These are phyloP conservation scores for Ennomos quercinarius DNA, from an alignment of 2,888 invertebrate genomes.

Conservation along the genomic window DNA sequence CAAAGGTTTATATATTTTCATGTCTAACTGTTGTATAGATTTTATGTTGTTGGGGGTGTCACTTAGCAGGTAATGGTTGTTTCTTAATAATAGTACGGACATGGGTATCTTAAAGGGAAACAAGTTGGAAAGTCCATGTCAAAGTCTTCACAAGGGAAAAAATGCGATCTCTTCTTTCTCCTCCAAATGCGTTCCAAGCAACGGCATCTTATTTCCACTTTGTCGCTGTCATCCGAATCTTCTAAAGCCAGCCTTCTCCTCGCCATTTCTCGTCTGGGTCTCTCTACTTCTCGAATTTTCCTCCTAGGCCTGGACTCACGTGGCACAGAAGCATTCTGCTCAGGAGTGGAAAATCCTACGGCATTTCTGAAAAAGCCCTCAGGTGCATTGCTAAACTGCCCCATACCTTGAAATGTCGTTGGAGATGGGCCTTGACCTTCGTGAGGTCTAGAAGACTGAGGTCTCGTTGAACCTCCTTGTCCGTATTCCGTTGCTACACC, in stretches of 20 bases:
- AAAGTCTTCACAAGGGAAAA: constrained; percentile 30
- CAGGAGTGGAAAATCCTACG: constrained; percentile 45
- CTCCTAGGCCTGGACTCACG: constrained; percentile 31
- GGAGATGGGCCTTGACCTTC: constrained; percentile 2
- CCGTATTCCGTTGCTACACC: constrained; percentile 13
- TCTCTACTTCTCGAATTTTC: constrained; percentile 30
- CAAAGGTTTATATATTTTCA: too few species aligned
- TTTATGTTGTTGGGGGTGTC: too few species aligned
- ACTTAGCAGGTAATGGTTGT: too few species aligned
- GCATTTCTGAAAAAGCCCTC: constrained; percentile 23
- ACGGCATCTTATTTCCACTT: constrained; percentile 34
- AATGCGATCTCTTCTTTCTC: constrained; percentile 30
- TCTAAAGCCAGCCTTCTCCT: constrained; percentile 41
- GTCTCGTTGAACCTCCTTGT: constrained; percentile 14
- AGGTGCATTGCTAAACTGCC: constrained; percentile 6
- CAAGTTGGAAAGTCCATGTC: constrained; percentile 38
- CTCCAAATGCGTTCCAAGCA: constrained; percentile 46
- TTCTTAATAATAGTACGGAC: constrained; percentile 42
- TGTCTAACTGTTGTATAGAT: too few species aligned
- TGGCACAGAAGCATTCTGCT: constrained; percentile 16
- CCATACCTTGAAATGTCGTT: background rate
- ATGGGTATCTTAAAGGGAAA: constrained; percentile 36
- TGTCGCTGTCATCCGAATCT: constrained; percentile 45
- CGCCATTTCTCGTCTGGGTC: constrained; percentile 23
- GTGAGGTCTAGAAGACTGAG: background rate